Percentiles rank a stretch among this genome's conserved stretches.
These are phyloP conservation scores for Nephrotoma appendiculata DNA, from an alignment of 2,888 invertebrate genomes.

Conservation along the genomic window DNA sequence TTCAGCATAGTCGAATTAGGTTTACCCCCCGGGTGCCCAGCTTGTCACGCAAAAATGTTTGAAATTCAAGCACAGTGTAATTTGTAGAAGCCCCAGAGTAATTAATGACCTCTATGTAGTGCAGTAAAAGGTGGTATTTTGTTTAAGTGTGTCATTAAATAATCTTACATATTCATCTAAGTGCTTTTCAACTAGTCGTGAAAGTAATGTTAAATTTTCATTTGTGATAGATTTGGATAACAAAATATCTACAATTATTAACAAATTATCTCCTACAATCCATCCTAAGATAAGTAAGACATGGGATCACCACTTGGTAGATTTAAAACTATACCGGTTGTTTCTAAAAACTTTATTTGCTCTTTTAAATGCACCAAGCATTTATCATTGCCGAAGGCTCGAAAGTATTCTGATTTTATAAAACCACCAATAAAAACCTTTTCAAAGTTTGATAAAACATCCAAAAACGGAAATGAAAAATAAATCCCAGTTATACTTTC, in stretches of 20 bases:
- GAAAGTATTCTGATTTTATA: neutral
- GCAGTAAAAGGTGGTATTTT: neutral
- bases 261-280: neutral
- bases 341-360: neutral
- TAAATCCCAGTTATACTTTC: slow-evolving; percentile 13
- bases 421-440: neutral
- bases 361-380: neutral
- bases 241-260: neutral
- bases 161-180: neutral
- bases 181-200: neutral
- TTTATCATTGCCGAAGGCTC: neutral
- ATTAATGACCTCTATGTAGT: neutral
- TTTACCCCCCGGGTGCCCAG: too few relatives aligned
- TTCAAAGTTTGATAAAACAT: neutral
- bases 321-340: too few relatives aligned
- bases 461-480: neutral
- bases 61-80: too few relatives aligned
- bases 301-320: neutral
- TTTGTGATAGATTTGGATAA: neutral
- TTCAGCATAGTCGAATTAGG: too few relatives aligned
- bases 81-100: neutral
- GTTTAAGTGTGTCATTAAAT: neutral
- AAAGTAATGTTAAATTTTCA: neutral
- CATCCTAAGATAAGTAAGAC: neutral
- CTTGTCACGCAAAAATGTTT: too few relatives aligned